Conservation (phyloP, 2,797 vertebrate species). For the Syngnathus rostellatus region DNA sequence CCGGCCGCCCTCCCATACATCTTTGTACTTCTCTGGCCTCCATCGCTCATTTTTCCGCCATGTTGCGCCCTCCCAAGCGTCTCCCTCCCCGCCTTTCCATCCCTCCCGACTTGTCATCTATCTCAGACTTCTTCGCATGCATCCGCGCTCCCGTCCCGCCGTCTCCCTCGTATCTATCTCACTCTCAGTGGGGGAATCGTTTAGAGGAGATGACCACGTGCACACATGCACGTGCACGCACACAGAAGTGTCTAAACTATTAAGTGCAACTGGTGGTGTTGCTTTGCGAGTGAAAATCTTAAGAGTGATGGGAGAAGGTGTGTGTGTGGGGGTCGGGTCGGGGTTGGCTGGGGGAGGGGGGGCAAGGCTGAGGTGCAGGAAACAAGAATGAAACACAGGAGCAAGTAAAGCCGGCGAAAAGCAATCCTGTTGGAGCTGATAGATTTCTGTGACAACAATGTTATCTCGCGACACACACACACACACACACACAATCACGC, state of each 20-base stretch:
- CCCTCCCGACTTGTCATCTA: constrained; percentile 20
- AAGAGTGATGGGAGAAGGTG: not conserved
- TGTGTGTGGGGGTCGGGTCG: not conserved
- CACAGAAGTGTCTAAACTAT: constrained; percentile 44
- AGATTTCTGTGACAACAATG: constrained; percentile 66
- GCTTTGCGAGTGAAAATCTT: constrained; percentile 21
- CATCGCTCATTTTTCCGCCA: constrained; percentile 44
- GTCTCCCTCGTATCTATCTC: constrained; percentile 49
- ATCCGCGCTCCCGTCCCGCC: constrained; percentile 42
- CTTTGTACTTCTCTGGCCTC: constrained; percentile 43
- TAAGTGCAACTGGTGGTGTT: constrained; percentile 53
- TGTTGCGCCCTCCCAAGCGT: constrained; percentile 16
- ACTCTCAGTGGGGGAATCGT: constrained; percentile 53
- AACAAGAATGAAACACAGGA: constrained; percentile 52
- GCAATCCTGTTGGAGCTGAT: constrained; percentile 65
- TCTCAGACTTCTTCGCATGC: constrained; percentile 32
- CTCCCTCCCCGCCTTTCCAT: not conserved
- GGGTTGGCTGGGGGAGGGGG: not conserved
- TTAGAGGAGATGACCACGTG: constrained; percentile 44
- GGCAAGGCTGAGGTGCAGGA: constrained; percentile 30
- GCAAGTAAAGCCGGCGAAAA: constrained; percentile 39
- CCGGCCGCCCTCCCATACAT: not conserved
- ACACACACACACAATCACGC: constrained; percentile 17
- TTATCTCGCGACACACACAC: constrained; percentile 46
- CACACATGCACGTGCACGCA: constrained; percentile 14